Evolutionary conservation across 1,140 invertebrate genomes (phyloP), one percentile per base, ranked within the genome.

Genomic region (Teleopsis dalmanni): DNA sequence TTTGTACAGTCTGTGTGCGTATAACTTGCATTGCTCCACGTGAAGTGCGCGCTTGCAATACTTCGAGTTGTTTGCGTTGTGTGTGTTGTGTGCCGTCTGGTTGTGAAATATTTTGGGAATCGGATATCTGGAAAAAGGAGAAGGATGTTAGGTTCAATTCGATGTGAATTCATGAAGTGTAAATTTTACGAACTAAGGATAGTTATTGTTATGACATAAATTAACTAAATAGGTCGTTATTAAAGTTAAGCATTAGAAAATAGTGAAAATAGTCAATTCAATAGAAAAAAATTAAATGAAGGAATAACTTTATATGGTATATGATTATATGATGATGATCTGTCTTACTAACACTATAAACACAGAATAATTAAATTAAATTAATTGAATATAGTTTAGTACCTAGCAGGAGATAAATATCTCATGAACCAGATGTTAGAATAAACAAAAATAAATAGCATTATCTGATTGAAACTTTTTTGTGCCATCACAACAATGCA

Each of bases 61-160:
- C 74, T 61, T 76, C 74, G 54, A 76, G 65, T 56, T 76, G 73
- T 57, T 75, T 72, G 52, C 72, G 73, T 55, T 74, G 73, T 56
- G 66, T 71, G 53, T 74, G 73, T 56, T 75, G 73, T 54, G 61
- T 71, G 55, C 68, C 68, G 29, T 71, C 65, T 27, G 67, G 58
- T 50, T 71, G 61, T 59, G 65, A 65, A 47, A 71, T 66, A 48
- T 70, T 71, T 62, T 71, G 68, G 53, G 67, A 70, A 59, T 70
- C 67, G 56, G 67, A 67, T 62, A 70, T 70, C 67, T 70, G 56
- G 36, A 54, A 45, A 50, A 22, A 42, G 45, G 23, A 42, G 44
- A 45, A 27, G 41, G 4, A 40, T 16, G 27, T 31, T 22, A 40
- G 14, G 34, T 41, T 21, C n/a, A 42, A 25, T 10, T 21, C 13